These are phyloP conservation scores for Gandaritis pyraliata DNA, from an alignment of 2,888 invertebrate genomes.

Conservation along the genomic window DNA sequence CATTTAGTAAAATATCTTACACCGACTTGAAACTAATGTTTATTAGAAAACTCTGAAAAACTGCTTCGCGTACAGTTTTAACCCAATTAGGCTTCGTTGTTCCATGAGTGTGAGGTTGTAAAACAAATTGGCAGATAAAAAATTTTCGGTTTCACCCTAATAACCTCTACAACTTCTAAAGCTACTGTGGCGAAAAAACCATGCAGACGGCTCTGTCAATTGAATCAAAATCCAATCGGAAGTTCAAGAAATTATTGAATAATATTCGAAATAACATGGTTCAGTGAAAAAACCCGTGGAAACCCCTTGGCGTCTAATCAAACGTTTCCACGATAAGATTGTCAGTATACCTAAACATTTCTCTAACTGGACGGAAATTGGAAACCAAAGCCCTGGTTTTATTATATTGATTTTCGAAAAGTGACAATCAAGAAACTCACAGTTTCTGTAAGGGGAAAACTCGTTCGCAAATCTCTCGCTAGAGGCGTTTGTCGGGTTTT, in stretches of 20 bases:
- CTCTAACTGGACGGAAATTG: constrained; percentile 1
- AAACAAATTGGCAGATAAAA: constrained; percentile 38
- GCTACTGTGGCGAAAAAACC: no score
- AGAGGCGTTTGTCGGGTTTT: no score
- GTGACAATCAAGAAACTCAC: no score
- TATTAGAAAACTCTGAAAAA: constrained; percentile 17
- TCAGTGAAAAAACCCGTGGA: neutral
- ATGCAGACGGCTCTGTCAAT: no score
- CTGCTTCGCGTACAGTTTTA: constrained; percentile 15
- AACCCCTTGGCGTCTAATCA: neutral
- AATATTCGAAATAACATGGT: neutral
- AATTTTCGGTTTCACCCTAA: constrained; percentile 40
- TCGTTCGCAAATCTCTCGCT: no score
- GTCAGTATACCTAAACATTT: neutral
- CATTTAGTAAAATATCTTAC: neutral
- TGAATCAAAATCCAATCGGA: no score
- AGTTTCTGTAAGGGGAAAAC: no score
- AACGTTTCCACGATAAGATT: neutral
- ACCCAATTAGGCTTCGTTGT: constrained; percentile 34
- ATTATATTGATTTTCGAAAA: no score
- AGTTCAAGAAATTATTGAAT: neutral
- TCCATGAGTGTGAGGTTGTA: constrained; percentile 29
- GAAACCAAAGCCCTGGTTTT: no score
- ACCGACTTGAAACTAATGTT: neutral
- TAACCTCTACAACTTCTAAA: constrained; percentile 11